phyloP scores from a whole-genome alignment of 1,140 invertebrate species.

The Drosophila varians region DNA sequence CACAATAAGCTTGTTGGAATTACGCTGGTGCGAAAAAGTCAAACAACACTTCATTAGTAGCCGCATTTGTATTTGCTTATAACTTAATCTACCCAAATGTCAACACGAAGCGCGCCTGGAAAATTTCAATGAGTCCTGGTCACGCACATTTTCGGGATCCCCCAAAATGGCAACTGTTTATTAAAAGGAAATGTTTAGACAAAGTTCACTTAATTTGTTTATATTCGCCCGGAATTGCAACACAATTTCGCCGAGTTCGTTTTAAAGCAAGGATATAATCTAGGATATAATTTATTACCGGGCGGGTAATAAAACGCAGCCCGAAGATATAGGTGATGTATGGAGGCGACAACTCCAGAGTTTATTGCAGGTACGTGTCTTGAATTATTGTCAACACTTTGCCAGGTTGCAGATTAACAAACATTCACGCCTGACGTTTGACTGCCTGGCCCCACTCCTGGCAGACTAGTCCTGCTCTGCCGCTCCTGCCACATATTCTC shows the following conservation, averaged over 20 bases:
- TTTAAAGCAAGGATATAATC: slow-evolving; percentile 40
- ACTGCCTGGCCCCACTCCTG: slow-evolving; percentile 27
- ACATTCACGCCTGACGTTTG: slow-evolving; percentile 70
- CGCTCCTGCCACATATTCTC: slow-evolving; percentile 4
- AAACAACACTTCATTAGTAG: slow-evolving; percentile 78
- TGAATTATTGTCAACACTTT: slow-evolving; percentile 76
- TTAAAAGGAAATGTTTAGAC: slow-evolving; percentile 36
- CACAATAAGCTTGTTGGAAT: slow-evolving; percentile 79
- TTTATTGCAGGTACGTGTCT: slow-evolving; percentile 78
- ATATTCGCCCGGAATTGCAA: background rate
- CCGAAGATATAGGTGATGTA: slow-evolving; percentile 27
- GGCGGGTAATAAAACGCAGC: slow-evolving; percentile 30
- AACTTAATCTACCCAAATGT: slow-evolving; percentile 76
- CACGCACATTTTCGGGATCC: slow-evolving; percentile 53
- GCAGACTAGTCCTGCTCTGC: too few species aligned
- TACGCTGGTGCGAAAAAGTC: slow-evolving; percentile 43
- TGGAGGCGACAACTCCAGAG: slow-evolving; percentile 38
- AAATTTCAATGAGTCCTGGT: slow-evolving; percentile 61
- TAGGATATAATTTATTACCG: background rate
- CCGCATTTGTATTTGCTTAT: slow-evolving; percentile 80
- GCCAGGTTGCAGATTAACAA: slow-evolving; percentile 71
- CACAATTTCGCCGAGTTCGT: background rate
- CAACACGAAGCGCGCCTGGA: slow-evolving; percentile 48
- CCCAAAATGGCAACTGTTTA: slow-evolving; percentile 1
- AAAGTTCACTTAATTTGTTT: slow-evolving; percentile 16